These are phyloP conservation scores for Selene dorsalis DNA, from an alignment of 2,797 vertebrate species.

Conservation along the genomic window DNA sequence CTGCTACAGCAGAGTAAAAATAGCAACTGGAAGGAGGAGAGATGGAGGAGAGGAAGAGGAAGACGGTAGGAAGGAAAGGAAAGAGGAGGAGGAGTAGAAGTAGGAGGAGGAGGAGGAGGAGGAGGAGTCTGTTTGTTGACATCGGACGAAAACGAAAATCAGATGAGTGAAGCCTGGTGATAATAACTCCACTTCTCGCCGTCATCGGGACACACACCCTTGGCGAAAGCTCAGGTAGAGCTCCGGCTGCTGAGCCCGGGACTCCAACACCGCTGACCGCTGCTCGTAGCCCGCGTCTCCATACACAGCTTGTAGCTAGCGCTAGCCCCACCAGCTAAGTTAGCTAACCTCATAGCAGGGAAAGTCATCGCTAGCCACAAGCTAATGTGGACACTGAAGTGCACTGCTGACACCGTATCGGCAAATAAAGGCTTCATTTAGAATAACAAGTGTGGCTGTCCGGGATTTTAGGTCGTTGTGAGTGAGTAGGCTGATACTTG, in stretches of 20 bases:
- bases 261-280: conserved; percentile 40
- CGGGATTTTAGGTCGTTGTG: not conserved
- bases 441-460: conserved; percentile 29
- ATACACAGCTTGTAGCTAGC: conserved; percentile 49
- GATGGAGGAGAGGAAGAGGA: not conserved
- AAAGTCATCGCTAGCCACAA: conserved; percentile 77
- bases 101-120: conserved; percentile 69
- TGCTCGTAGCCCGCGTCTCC: not conserved
- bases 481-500: not conserved
- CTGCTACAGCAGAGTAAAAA: not conserved
- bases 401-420: conserved; percentile 34
- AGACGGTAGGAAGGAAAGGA: not conserved
- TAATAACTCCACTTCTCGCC: conserved; percentile 41
- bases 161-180: conserved; percentile 73
- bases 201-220: conserved; percentile 49
- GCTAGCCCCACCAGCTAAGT: conserved; percentile 62
- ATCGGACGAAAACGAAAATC: conserved; percentile 80
- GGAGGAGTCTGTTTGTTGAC: conserved; percentile 87
- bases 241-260: not conserved
- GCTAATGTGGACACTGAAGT: conserved; percentile 63
- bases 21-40: not conserved
- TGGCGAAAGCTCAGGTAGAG: conserved; percentile 72
- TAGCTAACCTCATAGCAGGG: conserved; percentile 63
- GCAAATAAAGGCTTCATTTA: conserved; percentile 16
- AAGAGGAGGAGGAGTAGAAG: conserved; percentile 22